Base-by-base conservation (phyloP, 2,888 invertebrate genomes). In the Mycogona germanica region DNA sequence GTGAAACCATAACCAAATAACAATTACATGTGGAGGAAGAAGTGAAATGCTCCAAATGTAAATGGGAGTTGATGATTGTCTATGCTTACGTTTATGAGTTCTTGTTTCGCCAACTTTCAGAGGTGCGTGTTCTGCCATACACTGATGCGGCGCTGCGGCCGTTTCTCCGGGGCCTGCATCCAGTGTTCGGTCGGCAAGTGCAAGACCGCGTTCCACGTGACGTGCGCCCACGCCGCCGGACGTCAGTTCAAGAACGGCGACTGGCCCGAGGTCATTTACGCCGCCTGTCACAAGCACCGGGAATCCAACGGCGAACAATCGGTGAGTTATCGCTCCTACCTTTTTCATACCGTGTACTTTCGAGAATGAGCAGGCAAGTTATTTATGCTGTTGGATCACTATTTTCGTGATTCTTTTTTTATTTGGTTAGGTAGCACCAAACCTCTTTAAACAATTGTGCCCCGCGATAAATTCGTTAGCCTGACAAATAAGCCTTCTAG, bases 171-270 rank as follows among this genome's bases (percentile, higher is more conserved):
- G 9, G 72, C 68, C 1, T 71, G 71, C 61, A 70, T 76, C 37
- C 70, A 74, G 58, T 76, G 75, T 56, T 73, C 73, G 44, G 64
- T 67, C 50, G 61, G 61, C 7, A 63, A 68, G 17, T 79, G 78
- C 61, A 65, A 65, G 1, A 64, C 68, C 5, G 66, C 72, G 26
- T 77, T 77, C 64, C 80, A 80, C 65, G 72, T 75, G 0, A 76
- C 77, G 0, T 80, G 80, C 64, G 80, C 76, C 17, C 70, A 75
- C 26, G 69, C 74, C 7, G 72, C 74, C 35, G 78, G 78, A 1
- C 73, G 75, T 5, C 66, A 65, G 44, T 73, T 73, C 62, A 67
- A 69, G 56, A 62, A 65, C 12, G 66, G 68, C 60, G 69, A 70
- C 55, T 71, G 69, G 68, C 71, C 73, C 1, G 63, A 62, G 28